Conservation (phyloP, 2,888 invertebrate genomes). For the Cyclophora punctaria region DNA sequence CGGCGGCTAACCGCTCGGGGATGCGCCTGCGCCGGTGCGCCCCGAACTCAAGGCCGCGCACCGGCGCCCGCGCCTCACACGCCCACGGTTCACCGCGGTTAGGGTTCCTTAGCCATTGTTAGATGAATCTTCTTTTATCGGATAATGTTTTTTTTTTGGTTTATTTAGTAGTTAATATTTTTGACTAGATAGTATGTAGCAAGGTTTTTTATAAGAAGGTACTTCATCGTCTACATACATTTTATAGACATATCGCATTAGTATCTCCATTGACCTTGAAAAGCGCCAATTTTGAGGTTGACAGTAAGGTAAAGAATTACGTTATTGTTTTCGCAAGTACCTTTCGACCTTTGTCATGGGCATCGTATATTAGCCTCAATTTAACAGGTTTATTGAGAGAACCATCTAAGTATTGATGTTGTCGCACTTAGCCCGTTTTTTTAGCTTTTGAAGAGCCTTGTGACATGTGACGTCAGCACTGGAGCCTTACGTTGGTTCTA, state of each 20-base stretch:
- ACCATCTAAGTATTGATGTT: conserved; percentile 5
- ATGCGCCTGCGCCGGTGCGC: conserved; percentile 42
- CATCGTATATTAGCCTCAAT: too few relatives aligned
- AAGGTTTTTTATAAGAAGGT: too few relatives aligned
- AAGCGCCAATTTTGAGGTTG: not conserved
- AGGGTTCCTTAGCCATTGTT: conserved; percentile 13
- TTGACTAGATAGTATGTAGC: not conserved
- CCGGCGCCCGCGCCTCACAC: conserved; percentile 10
- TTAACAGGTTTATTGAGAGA: not conserved
- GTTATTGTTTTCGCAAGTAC: not conserved
- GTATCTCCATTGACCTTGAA: not conserved
- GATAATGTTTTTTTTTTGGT: not conserved
- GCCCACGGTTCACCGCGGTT: conserved; percentile 21
- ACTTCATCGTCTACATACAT: too few relatives aligned
- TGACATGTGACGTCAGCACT: too few relatives aligned
- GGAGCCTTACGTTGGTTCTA: too few relatives aligned
- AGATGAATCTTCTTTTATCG: not conserved
- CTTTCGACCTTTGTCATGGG: not conserved
- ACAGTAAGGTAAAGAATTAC: conserved; percentile 1
- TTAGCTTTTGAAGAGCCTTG: not conserved
- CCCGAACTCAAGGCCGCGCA: conserved; percentile 37
- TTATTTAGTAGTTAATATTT: too few relatives aligned
- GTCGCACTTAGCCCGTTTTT: conserved; percentile 16
- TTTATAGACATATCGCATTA: too few relatives aligned
- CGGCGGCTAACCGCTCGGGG: conserved; percentile 33